Conservation (phyloP, 1,140 invertebrate species). For the Anadara kagoshimensis region DNA sequence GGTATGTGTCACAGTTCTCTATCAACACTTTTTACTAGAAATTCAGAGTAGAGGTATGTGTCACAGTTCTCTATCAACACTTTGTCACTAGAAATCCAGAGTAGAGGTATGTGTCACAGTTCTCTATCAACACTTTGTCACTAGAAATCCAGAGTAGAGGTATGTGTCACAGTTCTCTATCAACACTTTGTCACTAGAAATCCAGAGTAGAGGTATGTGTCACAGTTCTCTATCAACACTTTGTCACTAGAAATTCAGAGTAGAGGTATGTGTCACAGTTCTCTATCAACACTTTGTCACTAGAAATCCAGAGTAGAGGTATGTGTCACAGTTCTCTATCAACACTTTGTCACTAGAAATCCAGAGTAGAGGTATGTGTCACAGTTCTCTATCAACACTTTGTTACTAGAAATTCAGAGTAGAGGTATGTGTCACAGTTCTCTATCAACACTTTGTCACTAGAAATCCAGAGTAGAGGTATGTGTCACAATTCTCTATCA, state of each 20-base stretch:
- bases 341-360: slow-evolving; percentile 91
- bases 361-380: slow-evolving; percentile 78
- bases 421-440: slow-evolving; percentile 86
- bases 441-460: slow-evolving; percentile 90
- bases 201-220: slow-evolving; percentile 77
- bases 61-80: slow-evolving; percentile 92
- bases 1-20: slow-evolving; percentile 61
- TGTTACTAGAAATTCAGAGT: slow-evolving; percentile 85
- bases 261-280: slow-evolving; percentile 85
- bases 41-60: slow-evolving; percentile 78
- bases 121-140: slow-evolving; percentile 90
- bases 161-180: slow-evolving; percentile 90
- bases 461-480: slow-evolving; percentile 79
- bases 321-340: slow-evolving; percentile 90
- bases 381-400: slow-evolving; percentile 90
- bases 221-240: slow-evolving; percentile 92
- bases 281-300: slow-evolving; percentile 88
- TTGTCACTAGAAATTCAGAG: slow-evolving; percentile 85
- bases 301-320: slow-evolving; percentile 81
- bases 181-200: slow-evolving; percentile 90
- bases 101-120: slow-evolving; percentile 83
- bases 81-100: slow-evolving; percentile 85
- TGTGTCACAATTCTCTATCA: slow-evolving; percentile 91
- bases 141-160: slow-evolving; percentile 81
- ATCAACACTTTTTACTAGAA: too few relatives aligned